phyloP scores from a whole-genome alignment of 2,113 vertebrate species.

The Xiphophorus hellerii region DNA sequence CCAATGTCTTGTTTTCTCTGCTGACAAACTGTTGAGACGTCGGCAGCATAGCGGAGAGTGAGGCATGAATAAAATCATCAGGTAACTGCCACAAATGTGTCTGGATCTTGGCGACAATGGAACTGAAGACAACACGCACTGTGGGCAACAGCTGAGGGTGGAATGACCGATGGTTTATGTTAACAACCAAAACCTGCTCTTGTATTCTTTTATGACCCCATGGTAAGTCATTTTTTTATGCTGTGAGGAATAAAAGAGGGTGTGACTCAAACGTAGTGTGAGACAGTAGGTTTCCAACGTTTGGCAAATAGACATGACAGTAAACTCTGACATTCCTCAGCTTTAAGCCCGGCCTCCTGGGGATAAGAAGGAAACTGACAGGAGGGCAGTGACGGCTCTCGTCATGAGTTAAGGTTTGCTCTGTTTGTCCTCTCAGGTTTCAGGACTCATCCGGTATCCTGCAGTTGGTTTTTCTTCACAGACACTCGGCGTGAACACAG shows the following conservation, averaged over 20 bases:
- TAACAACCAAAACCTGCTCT: background rate
- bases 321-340: constrained; percentile 14
- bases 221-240: background rate
- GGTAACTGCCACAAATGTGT: too few relatives aligned
- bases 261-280: background rate
- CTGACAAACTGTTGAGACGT: too few relatives aligned
- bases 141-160: too few relatives aligned
- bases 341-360: constrained; percentile 34
- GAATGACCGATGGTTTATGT: too few relatives aligned
- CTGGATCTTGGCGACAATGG: too few relatives aligned
- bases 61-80: too few relatives aligned
- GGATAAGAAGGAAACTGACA: constrained; percentile 28
- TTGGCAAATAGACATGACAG: background rate
- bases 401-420: constrained; percentile 9
- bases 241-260: background rate
- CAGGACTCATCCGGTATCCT: constrained; percentile 42
- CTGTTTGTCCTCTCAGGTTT: constrained; percentile 44
- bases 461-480: constrained; percentile 17
- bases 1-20: too few relatives aligned
- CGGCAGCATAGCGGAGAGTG: too few relatives aligned
- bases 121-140: too few relatives aligned
- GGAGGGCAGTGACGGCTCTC: background rate
- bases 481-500: constrained; percentile 3
- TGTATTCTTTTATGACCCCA: background rate
- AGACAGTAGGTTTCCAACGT: too few relatives aligned